Base-by-base conservation (phyloP, 2,888 invertebrate genomes). In the Tubulanus polymorphus region DNA sequence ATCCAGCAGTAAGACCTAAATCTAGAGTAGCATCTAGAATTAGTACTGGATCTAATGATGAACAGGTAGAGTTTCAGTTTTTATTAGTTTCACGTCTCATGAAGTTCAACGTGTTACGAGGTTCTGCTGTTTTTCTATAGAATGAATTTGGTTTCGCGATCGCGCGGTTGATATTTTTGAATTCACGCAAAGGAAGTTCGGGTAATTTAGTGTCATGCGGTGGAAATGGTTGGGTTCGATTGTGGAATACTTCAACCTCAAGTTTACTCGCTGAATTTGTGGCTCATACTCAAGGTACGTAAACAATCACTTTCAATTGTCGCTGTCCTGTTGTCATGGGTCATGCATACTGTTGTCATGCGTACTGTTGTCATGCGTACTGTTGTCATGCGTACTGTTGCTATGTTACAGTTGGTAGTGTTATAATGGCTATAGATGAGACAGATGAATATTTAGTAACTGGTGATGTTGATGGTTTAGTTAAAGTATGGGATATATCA, bases 151-250 rank as follows among this genome's bases (percentile, higher is more conserved):
- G 74, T 47, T 74, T 66, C 63, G 71, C 76, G 3, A 66, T 77
- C 12, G 65, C 71, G 5, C 65, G 67, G 54, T 61, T 78, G 54
- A 54, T 66, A 27, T 76, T 74, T 62, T 63, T 78, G 54, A 70
- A 72, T 49, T 56, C 66, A 25, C 63, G 76, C 41, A 70, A 70
- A 53, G 61, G 59, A 46, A 65, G 68, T 57, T 68, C 68, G 18
- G 67, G 69, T 8, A 79, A 76, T 60, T 62, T 79, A 28, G 67
- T 79, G 23, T 76, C 78, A 0, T 77, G 79, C 62, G 78, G 79
- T 6, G 78, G 77, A n/a, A 76, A 75, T 60, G 79, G 78, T 0
- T 75, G 74, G 69, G 76, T 79, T 2, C 58, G 79, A 20, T 79
- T 79, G 65, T 79, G 79, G 79, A 74, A 73, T 56, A 62, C 62